Conservation (phyloP, 2,113 vertebrate genomes). For the Pachyramphus minor region DNA sequence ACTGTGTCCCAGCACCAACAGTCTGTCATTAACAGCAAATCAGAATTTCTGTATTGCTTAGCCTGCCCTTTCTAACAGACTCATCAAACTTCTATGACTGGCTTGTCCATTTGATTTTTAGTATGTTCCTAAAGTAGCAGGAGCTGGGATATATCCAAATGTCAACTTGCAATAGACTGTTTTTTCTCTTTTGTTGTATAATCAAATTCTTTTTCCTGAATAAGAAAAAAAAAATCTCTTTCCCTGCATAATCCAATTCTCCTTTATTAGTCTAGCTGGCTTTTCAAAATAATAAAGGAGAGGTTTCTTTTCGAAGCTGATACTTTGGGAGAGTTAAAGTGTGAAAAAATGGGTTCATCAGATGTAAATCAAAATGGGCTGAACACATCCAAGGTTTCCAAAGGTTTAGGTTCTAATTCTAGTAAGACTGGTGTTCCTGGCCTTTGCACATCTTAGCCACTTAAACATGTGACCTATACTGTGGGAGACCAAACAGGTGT, state of each 20-base stretch:
- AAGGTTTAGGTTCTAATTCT: neutral
- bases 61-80: neutral
- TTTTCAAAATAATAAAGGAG: neutral
- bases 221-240: neutral
- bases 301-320: neutral
- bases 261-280: neutral
- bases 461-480: neutral
- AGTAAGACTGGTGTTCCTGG: neutral
- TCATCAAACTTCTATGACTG: neutral
- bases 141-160: neutral
- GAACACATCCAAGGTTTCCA: neutral
- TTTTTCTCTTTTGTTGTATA: neutral
- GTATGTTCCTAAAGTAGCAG: neutral
- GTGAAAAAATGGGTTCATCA: neutral
- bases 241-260: neutral
- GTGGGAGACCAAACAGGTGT: too few relatives aligned
- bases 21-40: neutral
- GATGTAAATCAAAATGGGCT: neutral
- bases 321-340: neutral
- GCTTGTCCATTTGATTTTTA: neutral
- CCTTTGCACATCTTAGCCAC: neutral
- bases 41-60: neutral
- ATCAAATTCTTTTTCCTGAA: neutral
- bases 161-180: neutral
- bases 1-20: neutral